These are phyloP conservation scores for Echinarachnius parma DNA, from an alignment of 53 echinoderm and acorn worm species.

Conservation along the genomic window DNA sequence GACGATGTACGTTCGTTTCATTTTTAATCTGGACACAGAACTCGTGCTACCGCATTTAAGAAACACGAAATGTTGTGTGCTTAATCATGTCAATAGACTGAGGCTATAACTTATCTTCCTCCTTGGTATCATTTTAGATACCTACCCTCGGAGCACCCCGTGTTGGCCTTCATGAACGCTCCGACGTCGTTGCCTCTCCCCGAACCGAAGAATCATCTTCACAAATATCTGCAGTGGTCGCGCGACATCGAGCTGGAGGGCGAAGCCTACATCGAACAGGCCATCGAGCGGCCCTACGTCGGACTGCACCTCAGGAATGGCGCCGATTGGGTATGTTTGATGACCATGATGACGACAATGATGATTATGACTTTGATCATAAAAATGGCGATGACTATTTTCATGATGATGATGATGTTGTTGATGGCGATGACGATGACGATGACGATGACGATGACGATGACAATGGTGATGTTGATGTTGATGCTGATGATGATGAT, in stretches of 20 bases:
- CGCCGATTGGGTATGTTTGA: conserved; percentile 86
- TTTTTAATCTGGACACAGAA: too few species aligned
- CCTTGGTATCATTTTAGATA: conserved; percentile 53
- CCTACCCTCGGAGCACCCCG: conserved; percentile 62
- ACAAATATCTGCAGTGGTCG: conserved; percentile 68
- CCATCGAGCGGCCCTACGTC: conserved; percentile 68
- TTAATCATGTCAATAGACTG: too few species aligned
- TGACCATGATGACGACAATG: background rate
- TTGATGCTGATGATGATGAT: background rate
- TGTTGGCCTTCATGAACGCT: conserved; percentile 82
- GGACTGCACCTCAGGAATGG: conserved; percentile 94
- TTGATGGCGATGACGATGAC: background rate
- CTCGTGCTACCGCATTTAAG: too few species aligned
- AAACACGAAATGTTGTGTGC: too few species aligned
- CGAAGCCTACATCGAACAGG: conserved; percentile 56
- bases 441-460: background rate
- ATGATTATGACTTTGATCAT: background rate
- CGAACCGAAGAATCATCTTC: conserved; percentile 55
- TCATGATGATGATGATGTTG: background rate
- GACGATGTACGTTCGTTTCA: too few species aligned
- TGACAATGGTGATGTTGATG: background rate
- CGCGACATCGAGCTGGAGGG: conserved; percentile 52
- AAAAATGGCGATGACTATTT: background rate
- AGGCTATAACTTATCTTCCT: too few species aligned
- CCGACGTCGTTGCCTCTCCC: conserved; percentile 64